Evolutionary conservation across 2,888 invertebrate genomes (phyloP), one percentile per base, ranked within the genome.

Genomic region (Neoitamus cyanurus): DNA sequence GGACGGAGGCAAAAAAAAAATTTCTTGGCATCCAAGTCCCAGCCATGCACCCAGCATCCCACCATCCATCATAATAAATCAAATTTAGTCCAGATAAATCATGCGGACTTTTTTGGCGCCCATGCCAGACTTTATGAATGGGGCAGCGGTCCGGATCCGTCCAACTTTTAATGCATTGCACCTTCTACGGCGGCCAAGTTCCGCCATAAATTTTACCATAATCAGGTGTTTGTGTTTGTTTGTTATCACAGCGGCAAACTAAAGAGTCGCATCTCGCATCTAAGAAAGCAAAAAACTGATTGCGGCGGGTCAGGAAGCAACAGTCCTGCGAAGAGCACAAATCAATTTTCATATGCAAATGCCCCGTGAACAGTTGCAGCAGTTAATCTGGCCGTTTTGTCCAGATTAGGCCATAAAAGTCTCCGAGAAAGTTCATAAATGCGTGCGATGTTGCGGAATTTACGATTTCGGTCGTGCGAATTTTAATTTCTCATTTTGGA

Each of bases 291-390:
- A n/a, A 42, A n/a, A n/a, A 42, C 15, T 5, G 4, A n/a, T 13
- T 42, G 42, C 48, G 48, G 20, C 34, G 34, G 7, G 7, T 3
- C 3, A 34, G 48, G 2, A 0, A 7, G 69, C 9, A 30, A 13
- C 15, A 72, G 72, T 13, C n/a, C 46, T 46, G 25, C 25, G 6
- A 58, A 5, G 4, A 42, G 25, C 13, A 31, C 77, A 58, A 80
- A 80, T 80, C 78, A 80, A 58, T 58, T 80, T 80, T 80, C 78
- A 58, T 80, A 80, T 80, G 78, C 58, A 80, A 80, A 80, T 80
- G 48, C 34, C 58, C 20, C n/a, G 20, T 30, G 46, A 34, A 31
- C 78, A 58, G 78, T 80, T 80, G 78, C 78, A 58, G 78, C 58
- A n/a, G 78, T 80, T 48, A 78, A 80, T 80, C 78, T 80, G 9